These are phyloP conservation scores for Chanos chanos DNA, from an alignment of 2,797 vertebrate genomes.

Conservation along the genomic window DNA sequence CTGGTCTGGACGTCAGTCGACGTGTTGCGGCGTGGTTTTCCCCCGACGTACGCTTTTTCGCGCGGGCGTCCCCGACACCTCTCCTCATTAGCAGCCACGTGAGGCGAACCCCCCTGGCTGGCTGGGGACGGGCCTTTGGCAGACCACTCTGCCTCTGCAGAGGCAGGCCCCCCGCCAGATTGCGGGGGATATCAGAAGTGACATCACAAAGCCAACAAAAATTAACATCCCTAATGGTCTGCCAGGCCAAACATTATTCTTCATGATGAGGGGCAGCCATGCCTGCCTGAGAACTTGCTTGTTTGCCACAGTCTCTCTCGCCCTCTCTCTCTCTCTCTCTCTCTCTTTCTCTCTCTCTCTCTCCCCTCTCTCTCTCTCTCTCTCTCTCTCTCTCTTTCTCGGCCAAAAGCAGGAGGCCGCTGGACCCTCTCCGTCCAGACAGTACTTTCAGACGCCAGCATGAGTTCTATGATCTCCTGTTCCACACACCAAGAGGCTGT, in stretches of 20 bases:
- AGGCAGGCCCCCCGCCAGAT: conserved; percentile 53
- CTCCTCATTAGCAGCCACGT: conserved; percentile 56
- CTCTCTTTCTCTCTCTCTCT: background rate
- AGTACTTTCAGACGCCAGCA: no score
- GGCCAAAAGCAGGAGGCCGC: conserved; percentile 40
- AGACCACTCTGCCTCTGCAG: conserved; percentile 37
- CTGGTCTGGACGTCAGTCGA: conserved; percentile 48
- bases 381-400: background rate
- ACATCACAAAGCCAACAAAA: conserved; percentile 64
- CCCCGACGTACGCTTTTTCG: conserved; percentile 41
- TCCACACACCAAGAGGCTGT: no score
- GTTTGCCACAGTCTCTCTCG: conserved; percentile 38
- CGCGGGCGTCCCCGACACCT: conserved; percentile 48
- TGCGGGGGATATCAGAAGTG: conserved; percentile 59
- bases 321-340: background rate
- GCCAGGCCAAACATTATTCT: conserved; percentile 70
- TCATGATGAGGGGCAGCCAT: conserved; percentile 65
- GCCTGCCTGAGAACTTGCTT: conserved; percentile 53
- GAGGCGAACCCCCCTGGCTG: conserved; percentile 34
- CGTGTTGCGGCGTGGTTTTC: conserved; percentile 43
- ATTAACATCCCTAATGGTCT: conserved; percentile 64
- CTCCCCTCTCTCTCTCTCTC: no score
- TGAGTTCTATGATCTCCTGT: no score
- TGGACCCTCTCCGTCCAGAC: background rate
- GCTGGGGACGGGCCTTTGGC: conserved; percentile 34